phyloP scores from a whole-genome alignment of 53 echinoderm and acorn worm genomes.

The Pentamera pediparva region DNA sequence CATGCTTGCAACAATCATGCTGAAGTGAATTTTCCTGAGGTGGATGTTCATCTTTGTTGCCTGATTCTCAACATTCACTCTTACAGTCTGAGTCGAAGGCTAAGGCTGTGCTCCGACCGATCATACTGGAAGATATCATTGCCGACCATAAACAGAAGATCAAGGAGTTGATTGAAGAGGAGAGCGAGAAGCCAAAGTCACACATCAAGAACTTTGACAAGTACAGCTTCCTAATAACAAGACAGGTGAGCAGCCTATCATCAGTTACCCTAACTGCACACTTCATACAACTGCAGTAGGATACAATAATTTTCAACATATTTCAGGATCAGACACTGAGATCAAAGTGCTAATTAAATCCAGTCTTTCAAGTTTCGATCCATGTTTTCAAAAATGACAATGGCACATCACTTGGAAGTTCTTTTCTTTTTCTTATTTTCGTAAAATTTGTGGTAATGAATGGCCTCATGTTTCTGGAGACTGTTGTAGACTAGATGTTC shows the following conservation, averaged over 20 bases:
- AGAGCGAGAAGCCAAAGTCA: conserved; percentile 68
- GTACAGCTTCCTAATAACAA: conserved; percentile 87
- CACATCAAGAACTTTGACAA: conserved; percentile 96
- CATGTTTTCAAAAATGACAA: too few species aligned
- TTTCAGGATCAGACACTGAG: not conserved
- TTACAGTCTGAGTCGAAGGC: conserved; percentile 78
- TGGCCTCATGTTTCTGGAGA: too few species aligned
- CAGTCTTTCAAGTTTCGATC: too few species aligned
- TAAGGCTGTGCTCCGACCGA: conserved; percentile 69
- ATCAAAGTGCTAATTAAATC: not conserved
- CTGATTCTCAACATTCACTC: too few species aligned
- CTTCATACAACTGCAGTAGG: not conserved
- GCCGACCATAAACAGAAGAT: conserved; percentile 64
- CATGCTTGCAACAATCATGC: too few species aligned
- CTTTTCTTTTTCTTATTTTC: too few species aligned
- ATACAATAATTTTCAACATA: not conserved
- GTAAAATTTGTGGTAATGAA: too few species aligned
- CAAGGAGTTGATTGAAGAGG: conserved; percentile 56
- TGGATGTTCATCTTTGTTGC: too few species aligned
- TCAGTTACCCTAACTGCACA: not conserved
- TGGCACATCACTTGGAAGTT: too few species aligned
- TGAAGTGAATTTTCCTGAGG: too few species aligned
- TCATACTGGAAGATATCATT: conserved; percentile 83
- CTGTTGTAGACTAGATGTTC: too few species aligned
- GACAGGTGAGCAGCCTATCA: conserved; percentile 57